These are phyloP conservation scores for Diuraphis noxia DNA, from an alignment of 1,140 invertebrate species.

Conservation along the genomic window DNA sequence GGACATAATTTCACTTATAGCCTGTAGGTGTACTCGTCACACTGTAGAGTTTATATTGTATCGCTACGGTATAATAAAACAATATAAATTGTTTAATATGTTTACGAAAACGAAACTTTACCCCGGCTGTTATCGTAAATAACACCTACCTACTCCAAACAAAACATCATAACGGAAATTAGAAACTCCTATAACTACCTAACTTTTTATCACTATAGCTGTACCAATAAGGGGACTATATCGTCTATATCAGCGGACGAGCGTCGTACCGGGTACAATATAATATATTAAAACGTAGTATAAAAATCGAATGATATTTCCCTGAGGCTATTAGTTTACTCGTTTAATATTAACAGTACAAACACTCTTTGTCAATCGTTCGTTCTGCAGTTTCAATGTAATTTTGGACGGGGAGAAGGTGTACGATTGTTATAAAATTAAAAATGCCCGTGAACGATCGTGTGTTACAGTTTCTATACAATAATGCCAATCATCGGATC, in stretches of 20 bases:
- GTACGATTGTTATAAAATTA: not conserved
- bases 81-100: slow-evolving; percentile 19
- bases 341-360: not conserved
- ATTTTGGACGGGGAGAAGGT: not conserved
- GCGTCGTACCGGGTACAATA: not conserved
- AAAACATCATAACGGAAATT: slow-evolving; percentile 22
- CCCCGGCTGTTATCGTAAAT: not conserved
- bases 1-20: not conserved
- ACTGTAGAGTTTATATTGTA: not conserved
- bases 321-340: not conserved
- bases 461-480: not conserved
- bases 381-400: not conserved
- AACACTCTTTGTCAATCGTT: not conserved
- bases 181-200: slow-evolving; percentile 42
- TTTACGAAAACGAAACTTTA: slow-evolving; percentile 31
- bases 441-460: not conserved
- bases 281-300: not conserved
- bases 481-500: not conserved
- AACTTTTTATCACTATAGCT: slow-evolving; percentile 16
- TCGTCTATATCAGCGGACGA: not conserved
- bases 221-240: not conserved
- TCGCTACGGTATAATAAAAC: not conserved
- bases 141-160: slow-evolving; percentile 15
- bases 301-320: slow-evolving; percentile 22
- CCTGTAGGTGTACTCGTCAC: not conserved